phyloP scores from a whole-genome alignment of 2,113 vertebrate genomes.

The Colinus virginianus region DNA sequence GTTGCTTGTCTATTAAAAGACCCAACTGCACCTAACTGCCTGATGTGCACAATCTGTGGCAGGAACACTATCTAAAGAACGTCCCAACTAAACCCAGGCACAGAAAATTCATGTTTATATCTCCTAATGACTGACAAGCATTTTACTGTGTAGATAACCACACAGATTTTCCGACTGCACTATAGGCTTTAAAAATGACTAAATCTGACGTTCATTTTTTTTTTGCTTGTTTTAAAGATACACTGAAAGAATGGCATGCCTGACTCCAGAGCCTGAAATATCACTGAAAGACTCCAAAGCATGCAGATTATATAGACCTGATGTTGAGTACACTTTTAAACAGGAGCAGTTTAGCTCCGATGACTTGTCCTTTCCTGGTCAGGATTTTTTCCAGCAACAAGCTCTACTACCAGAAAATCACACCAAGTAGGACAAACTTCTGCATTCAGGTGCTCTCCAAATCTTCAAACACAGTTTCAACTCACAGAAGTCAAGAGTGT shows the following conservation, averaged over 20 bases:
- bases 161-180: background rate
- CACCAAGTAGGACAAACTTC: background rate
- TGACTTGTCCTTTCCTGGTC: constrained; percentile 20
- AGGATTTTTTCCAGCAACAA: background rate
- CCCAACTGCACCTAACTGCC: background rate
- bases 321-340: background rate
- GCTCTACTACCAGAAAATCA: background rate
- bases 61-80: constrained; percentile 13
- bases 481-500: background rate
- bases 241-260: background rate
- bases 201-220: background rate
- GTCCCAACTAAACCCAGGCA: background rate
- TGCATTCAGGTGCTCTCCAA: background rate
- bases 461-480: background rate
- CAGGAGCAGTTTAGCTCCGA: background rate
- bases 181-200: background rate
- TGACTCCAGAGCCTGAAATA: background rate
- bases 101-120: background rate
- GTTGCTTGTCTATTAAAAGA: constrained; percentile 37
- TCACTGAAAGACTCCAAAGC: background rate
- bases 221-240: background rate
- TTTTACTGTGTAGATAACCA: background rate
- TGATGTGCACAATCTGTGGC: background rate
- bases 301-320: background rate
- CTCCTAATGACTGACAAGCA: background rate